Evolutionary conservation across 1,140 invertebrate genomes (phyloP), one percentile per base, ranked within the genome.

Genomic region (Cephus cinctus): DNA sequence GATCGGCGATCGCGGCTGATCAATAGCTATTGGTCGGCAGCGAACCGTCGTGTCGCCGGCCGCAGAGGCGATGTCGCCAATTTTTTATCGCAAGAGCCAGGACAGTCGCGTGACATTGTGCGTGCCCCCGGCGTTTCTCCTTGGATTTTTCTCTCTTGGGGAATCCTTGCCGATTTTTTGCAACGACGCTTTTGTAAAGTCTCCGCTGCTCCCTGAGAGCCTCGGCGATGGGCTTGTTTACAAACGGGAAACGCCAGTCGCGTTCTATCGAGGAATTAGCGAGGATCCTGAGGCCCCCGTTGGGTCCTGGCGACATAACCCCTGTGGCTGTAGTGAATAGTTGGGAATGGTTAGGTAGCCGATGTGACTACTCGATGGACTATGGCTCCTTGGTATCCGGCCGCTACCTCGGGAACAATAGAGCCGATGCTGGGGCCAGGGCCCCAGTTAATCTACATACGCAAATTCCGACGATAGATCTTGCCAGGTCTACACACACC

Each of bases 381-480:
- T n/a, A n/a, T n/a, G n/a, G n/a, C n/a, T n/a, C n/a, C n/a, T n/a
- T n/a, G n/a, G n/a, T n/a, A n/a, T n/a, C 50, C 38, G 43, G 40
- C 34, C 47, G 48, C 54, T 49, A 56, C 53, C 50, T 60, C 42
- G 42, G 44, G 54, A 70, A 71, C 67, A 70, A 71, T 71, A 65
- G 67, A 8, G 1, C 11, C 21, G 9, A 50, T 32, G 32, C 54
- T 41, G 47, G 46, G 31, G 48, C 22, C 23, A 43, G 42, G 48
- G 50, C 12, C 19, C 11, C 50, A 57, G 56, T 66, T 72, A 67
- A 69, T 70, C 67, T 70, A 67, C 69, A 71, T 70, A 71, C 63
- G 61, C 56, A 60, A 68, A 62, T 61, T 56, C 57, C 61, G 62
- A 57, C 63, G 63, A 66, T 69, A 72, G 67, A 72, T 72, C 68